phyloP scores from a whole-genome alignment of 2,888 invertebrate genomes.

The Schizaphis graminum region DNA sequence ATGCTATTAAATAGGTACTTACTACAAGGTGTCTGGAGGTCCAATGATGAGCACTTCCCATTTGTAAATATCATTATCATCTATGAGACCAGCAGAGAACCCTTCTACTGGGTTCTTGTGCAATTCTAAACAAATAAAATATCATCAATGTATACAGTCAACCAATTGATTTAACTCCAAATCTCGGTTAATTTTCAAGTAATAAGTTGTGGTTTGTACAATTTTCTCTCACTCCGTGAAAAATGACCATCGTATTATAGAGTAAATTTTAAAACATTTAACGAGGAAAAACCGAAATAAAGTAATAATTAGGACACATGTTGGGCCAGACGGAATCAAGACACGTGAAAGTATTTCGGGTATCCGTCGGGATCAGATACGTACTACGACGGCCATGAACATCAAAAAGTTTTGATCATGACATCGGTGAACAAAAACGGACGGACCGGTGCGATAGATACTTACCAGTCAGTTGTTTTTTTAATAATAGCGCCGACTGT shows the following conservation, averaged over 20 bases:
- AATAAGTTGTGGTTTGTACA: neutral
- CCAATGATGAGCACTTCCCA: slow-evolving; percentile 99
- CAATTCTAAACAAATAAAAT: slow-evolving; percentile 82
- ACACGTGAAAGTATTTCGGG: slow-evolving; percentile 13
- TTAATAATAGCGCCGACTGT: slow-evolving; percentile 94
- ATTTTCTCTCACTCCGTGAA: too few species aligned
- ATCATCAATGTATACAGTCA: slow-evolving; percentile 43
- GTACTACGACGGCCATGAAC: neutral
- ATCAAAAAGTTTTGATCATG: neutral
- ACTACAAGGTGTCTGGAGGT: slow-evolving; percentile 99
- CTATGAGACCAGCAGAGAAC: slow-evolving; percentile 99
- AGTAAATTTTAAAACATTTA: neutral
- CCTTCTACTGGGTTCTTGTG: slow-evolving; percentile 99
- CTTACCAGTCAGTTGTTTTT: slow-evolving; percentile 95
- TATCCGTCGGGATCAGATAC: neutral
- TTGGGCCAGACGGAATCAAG: neutral
- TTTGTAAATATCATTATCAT: slow-evolving; percentile 99
- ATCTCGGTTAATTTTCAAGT: neutral
- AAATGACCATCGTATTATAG: neutral
- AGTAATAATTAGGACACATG: neutral
- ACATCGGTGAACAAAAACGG: neutral
- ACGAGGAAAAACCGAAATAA: neutral
- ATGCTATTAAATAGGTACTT: slow-evolving; percentile 73
- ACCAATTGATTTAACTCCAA: neutral
- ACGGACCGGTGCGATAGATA: neutral